Evolutionary conservation across 2,113 vertebrate genomes (phyloP).

Genomic region (Climacteris rufus): DNA sequence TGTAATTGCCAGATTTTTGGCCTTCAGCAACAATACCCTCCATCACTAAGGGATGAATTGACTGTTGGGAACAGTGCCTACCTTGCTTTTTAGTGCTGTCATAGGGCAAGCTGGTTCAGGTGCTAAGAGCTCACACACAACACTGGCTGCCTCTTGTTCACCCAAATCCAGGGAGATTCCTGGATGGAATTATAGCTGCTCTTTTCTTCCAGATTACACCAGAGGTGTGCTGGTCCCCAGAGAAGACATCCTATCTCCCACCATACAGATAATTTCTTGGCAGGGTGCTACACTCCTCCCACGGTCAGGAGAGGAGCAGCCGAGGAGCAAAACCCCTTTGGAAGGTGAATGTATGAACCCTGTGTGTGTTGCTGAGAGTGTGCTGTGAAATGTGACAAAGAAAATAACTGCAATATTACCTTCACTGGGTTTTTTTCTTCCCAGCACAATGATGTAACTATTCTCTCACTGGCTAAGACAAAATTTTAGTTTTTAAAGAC

Average conservation of each 20-base stretch:
- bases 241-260: not conserved
- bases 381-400: not conserved
- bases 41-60: not conserved
- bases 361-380: not conserved
- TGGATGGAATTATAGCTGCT: not conserved
- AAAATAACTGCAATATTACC: not conserved
- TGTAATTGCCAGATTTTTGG: constrained; percentile 10
- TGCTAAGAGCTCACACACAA: not conserved
- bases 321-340: not conserved
- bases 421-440: not conserved
- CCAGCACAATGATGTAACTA: not conserved
- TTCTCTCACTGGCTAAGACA: not conserved
- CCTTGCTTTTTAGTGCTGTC: not conserved
- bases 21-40: not conserved
- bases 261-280: not conserved
- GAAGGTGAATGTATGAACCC: not conserved
- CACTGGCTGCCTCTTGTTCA: not conserved
- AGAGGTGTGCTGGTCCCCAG: not conserved
- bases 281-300: accelerated
- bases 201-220: not conserved
- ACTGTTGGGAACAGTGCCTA: not conserved
- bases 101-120: not conserved
- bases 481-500: not conserved
- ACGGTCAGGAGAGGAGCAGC: not conserved
- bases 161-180: not conserved